These are phyloP conservation scores for Drymodes brunneopygia DNA, from an alignment of 2,113 vertebrate genomes.

Conservation along the genomic window DNA sequence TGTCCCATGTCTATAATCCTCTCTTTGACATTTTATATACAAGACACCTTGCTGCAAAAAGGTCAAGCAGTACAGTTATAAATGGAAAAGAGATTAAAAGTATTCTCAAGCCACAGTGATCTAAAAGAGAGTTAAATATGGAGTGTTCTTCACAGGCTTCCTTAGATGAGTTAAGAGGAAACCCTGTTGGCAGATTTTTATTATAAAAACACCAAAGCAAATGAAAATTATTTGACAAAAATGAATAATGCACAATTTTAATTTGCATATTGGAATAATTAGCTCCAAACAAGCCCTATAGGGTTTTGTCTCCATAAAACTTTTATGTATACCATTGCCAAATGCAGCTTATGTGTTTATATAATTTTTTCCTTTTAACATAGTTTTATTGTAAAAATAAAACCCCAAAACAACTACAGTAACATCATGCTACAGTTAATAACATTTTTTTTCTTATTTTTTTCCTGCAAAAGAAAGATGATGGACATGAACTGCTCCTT, in stretches of 20 bases:
- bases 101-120: slow-evolving; percentile 80
- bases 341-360: slow-evolving; percentile 32
- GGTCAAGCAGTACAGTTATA: slow-evolving; percentile 84
- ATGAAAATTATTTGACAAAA: slow-evolving; percentile 66
- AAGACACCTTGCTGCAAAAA: slow-evolving; percentile 82
- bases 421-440: slow-evolving; percentile 49
- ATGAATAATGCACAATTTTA: slow-evolving; percentile 60
- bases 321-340: slow-evolving; percentile 28
- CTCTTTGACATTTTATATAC: slow-evolving; percentile 85
- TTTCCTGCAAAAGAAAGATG: slow-evolving; percentile 6
- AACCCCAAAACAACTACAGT: slow-evolving; percentile 31
- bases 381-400: slow-evolving; percentile 61
- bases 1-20: slow-evolving; percentile 83
- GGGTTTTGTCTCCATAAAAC: slow-evolving; percentile 45
- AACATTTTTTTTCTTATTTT: neutral
- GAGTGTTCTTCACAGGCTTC: slow-evolving; percentile 71
- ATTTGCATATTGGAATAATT: slow-evolving; percentile 61
- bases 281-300: slow-evolving; percentile 25
- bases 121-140: slow-evolving; percentile 78
- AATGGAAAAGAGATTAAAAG: slow-evolving; percentile 86
- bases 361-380: slow-evolving; percentile 62
- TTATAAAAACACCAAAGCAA: slow-evolving; percentile 66
- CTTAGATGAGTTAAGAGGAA: slow-evolving; percentile 67
- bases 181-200: slow-evolving; percentile 71
- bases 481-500: neutral